Conservation (phyloP, 2,888 invertebrate species). For the Eurytoma californica region DNA sequence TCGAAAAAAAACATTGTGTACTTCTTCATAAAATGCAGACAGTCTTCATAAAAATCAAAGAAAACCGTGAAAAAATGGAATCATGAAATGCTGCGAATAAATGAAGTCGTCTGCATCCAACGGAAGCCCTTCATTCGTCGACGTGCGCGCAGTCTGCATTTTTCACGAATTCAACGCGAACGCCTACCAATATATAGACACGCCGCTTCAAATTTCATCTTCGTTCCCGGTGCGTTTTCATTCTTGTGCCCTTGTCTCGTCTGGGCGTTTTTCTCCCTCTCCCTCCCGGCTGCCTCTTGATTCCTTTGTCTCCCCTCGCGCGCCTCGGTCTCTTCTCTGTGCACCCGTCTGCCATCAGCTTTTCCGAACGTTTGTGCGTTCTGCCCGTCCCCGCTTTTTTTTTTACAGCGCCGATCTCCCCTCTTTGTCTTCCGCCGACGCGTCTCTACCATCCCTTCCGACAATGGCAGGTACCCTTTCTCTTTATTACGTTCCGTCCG, state of each 20-base stretch:
- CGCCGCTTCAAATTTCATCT: too few species aligned
- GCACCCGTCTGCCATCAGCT: constrained; percentile 8
- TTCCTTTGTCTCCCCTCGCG: constrained; percentile 19
- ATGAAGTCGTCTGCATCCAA: too few species aligned
- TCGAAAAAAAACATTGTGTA: too few species aligned
- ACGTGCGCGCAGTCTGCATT: too few species aligned
- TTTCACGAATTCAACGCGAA: too few species aligned
- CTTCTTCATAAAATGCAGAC: too few species aligned
- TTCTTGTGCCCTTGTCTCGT: background rate
- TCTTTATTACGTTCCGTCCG: background rate
- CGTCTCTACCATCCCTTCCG: background rate
- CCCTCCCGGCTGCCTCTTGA: background rate
- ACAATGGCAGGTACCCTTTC: too few species aligned
- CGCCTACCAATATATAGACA: too few species aligned
- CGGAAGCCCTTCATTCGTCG: too few species aligned
- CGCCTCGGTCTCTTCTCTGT: background rate
- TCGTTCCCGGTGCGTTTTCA: background rate
- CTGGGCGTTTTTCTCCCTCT: background rate
- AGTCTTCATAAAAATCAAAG: too few species aligned
- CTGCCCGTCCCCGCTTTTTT: background rate
- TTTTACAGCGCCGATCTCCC: constrained; percentile 14
- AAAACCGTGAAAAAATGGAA: too few species aligned
- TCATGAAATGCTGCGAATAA: too few species aligned
- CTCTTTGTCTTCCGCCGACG: background rate
- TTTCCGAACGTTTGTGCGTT: constrained; percentile 16